Percentiles rank a stretch among this genome's conserved stretches.
These are phyloP conservation scores for Megastigmus dorsalis DNA, from an alignment of 2,888 invertebrate species.

Conservation along the genomic window DNA sequence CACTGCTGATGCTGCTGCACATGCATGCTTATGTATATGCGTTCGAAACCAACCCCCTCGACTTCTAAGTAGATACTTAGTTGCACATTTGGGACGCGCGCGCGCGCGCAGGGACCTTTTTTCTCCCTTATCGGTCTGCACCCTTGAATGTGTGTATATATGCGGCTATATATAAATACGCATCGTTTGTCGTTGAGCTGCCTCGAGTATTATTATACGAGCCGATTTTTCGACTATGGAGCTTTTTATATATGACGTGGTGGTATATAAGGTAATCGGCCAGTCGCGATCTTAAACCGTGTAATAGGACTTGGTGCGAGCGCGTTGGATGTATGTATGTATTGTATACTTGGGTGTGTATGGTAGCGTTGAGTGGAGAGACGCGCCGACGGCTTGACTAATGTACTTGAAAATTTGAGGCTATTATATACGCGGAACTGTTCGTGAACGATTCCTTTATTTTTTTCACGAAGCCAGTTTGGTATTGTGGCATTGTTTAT, in stretches of 20 bases:
- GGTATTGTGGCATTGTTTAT: too few relatives aligned
- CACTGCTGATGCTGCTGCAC: too few relatives aligned
- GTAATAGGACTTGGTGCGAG: background rate
- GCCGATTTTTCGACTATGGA: too few relatives aligned
- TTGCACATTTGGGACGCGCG: constrained; percentile 72
- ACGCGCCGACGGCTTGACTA: constrained; percentile 35
- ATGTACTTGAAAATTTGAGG: constrained; percentile 45
- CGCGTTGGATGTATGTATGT: too few relatives aligned
- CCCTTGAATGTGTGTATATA: background rate
- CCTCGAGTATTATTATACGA: constrained; percentile 53
- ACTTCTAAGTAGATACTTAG: constrained; percentile 73
- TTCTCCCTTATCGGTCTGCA: background rate
- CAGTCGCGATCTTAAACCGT: constrained; percentile 56
- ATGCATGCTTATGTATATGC: background rate
- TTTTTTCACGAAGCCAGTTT: too few relatives aligned
- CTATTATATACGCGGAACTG: too few relatives aligned
- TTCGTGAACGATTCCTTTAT: too few relatives aligned
- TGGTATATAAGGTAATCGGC: constrained; percentile 11
- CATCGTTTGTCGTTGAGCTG: background rate
- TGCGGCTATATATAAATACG: too few relatives aligned
- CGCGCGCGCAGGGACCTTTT: constrained; percentile 40
- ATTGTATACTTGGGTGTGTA: too few relatives aligned
- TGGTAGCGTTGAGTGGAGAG: background rate
- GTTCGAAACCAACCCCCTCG: constrained; percentile 53
- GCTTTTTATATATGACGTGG: too few relatives aligned